Base-by-base conservation (phyloP, 1,140 invertebrate species). In the Leptopilina clavipes region DNA sequence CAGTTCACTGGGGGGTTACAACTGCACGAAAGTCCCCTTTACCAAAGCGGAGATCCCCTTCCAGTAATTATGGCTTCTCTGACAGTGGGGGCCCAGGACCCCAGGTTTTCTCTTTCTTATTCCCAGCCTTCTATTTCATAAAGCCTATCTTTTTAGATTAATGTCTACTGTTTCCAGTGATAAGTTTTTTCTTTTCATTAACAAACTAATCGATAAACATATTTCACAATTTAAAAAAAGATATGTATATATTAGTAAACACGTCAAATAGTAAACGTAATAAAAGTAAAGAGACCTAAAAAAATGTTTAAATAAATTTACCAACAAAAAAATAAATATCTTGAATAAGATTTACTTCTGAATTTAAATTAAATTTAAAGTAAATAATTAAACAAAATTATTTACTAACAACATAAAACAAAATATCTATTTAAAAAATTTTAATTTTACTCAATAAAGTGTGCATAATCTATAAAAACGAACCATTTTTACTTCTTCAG, bases 51-150 rank as follows among this genome's bases (percentile, higher is more conserved):
- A 25, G 59, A 65, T 65, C 59, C 59, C 56, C 59, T 65, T 65
- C 59, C 25, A 65, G 59, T 65, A 65, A 65, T 65, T 65, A 65
- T 59, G 56, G 56, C 56, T 65, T 65, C 59, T n/a, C 59, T 65
- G 19, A 65, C 59, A 65, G 59, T 37, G 59, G 59, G 22, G 59
- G 59, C 59, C 59, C 59, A 65, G 59, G 59, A 65, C 59, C 59
- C 59, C 59, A 65, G 25, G 59, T 65, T 65, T 12, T 65, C 59
- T 31, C 25, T 65, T 65, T 65, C 59, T 65, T 65, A 65, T 65
- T 65, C 59, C 59, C 31, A 3, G 59, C 59, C 59, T 31, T 37
- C 59, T 31, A 65, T 65, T 65, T 65, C 59, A 14, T 14, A n/a
- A 12, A 65, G 7, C 59, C 11, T 31, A 65, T 31, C 59, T 31